These are phyloP conservation scores for Molossus molossus DNA, from an alignment of 2,797 vertebrate species.

Conservation along the genomic window DNA sequence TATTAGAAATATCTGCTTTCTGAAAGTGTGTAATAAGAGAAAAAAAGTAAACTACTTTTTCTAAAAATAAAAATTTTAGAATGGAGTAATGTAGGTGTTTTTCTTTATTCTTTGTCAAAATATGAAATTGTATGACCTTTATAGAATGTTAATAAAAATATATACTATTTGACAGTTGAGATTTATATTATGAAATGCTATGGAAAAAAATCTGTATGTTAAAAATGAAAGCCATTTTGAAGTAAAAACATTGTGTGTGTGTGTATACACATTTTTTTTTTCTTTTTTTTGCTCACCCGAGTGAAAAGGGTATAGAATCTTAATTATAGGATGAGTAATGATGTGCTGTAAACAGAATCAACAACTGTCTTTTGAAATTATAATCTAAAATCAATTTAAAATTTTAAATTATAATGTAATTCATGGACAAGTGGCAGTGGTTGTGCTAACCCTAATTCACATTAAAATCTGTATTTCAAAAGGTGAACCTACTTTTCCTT, in stretches of 20 bases:
- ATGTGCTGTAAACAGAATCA: conserved; percentile 8
- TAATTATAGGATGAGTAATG: conserved; percentile 18
- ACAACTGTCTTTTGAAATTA: conserved; percentile 60
- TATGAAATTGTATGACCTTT: conserved; percentile 30
- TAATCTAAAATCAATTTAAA: conserved; percentile 46
- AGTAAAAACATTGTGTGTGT: conserved; percentile 39
- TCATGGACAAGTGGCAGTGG: background rate
- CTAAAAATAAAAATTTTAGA: conserved; percentile 64
- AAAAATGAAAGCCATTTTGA: conserved; percentile 59
- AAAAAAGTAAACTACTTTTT: conserved; percentile 50
- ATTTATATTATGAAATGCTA: conserved; percentile 52
- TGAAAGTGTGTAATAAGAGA: conserved; percentile 15
- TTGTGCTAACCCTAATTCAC: conserved; percentile 45
- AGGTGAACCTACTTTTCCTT: background rate
- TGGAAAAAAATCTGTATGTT: conserved; percentile 51
- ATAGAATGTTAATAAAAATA: conserved; percentile 26
- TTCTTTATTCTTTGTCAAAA: conserved; percentile 60
- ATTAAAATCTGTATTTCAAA: conserved; percentile 53
- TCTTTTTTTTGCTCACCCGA: conserved; percentile 25
- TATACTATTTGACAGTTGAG: conserved; percentile 24
- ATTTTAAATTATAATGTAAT: conserved; percentile 59
- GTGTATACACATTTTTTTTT: too few species aligned
- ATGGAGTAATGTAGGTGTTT: background rate
- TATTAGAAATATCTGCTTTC: conserved; percentile 59
- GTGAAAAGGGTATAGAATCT: background rate